A percentile compares a stretch with the other conserved stretches of the same genome.
Conservation (phyloP, 2,797 vertebrate genomes). For the Alcedo quadribrachys region DNA sequence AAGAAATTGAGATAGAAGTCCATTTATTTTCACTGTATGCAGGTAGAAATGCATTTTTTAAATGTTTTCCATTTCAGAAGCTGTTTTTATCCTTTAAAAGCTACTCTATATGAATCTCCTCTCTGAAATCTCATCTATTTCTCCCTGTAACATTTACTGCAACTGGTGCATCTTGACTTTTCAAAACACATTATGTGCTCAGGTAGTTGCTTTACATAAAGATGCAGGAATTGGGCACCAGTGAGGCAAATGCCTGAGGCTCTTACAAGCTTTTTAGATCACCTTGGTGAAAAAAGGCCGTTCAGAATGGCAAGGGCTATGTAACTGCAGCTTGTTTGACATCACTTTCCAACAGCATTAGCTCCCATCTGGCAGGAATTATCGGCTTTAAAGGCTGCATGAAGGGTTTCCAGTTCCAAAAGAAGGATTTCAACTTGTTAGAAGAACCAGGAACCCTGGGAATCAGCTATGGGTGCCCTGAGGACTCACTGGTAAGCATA, state of each 20-base stretch:
- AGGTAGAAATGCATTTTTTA: neutral
- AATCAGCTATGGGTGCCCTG: conserved; percentile 94
- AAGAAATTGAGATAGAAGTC: neutral
- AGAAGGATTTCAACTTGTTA: conserved; percentile 95
- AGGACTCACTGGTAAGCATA: conserved; percentile 92
- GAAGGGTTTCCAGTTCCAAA: conserved; percentile 98
- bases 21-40: neutral
- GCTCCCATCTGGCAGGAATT: conserved; percentile 83
- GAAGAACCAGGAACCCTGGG: conserved; percentile 94
- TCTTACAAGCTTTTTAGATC: neutral
- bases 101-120: neutral
- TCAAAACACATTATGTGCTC: neutral
- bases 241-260: neutral
- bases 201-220: neutral
- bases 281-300: neutral
- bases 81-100: neutral
- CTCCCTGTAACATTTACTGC: neutral
- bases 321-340: conserved; percentile 15
- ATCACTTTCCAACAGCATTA: conserved; percentile 68
- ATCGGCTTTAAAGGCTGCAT: conserved; percentile 92
- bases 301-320: neutral
- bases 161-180: neutral
- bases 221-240: neutral
- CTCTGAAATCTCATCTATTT: neutral
- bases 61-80: neutral